Evolutionary conservation across 23 tunicate species (phyloP).

Genomic region (Ascidia mentula): DNA sequence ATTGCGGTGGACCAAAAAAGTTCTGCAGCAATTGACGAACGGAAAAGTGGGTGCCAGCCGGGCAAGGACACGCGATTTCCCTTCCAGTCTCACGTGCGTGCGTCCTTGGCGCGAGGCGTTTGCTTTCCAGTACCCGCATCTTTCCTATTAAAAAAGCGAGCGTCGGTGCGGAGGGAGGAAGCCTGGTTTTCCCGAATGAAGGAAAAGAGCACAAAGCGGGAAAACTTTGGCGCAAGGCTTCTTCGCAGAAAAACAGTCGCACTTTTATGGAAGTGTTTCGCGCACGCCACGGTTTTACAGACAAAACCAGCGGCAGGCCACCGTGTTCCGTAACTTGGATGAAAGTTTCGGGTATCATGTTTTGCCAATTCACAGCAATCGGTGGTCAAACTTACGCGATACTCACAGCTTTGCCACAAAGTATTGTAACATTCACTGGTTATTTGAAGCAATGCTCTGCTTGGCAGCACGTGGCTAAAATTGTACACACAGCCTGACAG

Average conservation of each 20-base stretch:
- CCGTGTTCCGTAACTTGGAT: conserved; percentile 9
- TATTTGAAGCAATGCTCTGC: too few species aligned
- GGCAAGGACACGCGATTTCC: too few species aligned
- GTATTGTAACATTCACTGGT: too few species aligned
- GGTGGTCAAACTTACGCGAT: too few species aligned
- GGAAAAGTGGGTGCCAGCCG: too few species aligned
- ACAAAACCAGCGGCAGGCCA: not conserved
- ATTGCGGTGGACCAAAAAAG: too few species aligned
- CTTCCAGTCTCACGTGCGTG: too few species aligned
- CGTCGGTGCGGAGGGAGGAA: not conserved
- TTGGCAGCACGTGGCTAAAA: too few species aligned
- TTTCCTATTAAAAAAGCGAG: not conserved
- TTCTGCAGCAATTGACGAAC: too few species aligned
- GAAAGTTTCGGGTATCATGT: not conserved
- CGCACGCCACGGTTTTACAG: not conserved
- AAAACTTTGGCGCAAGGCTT: not conserved
- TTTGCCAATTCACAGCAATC: not conserved
- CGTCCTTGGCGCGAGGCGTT: too few species aligned
- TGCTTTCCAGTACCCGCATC: not conserved
- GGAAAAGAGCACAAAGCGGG: not conserved
- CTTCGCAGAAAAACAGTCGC: not conserved
- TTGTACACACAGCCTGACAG: too few species aligned
- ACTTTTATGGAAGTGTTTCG: not conserved
- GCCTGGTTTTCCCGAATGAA: not conserved
- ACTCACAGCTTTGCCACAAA: too few species aligned